Evolutionary conservation across 2,113 vertebrate species (phyloP), one percentile per base, ranked within the genome.

Genomic region (Hypanus sabinus): DNA sequence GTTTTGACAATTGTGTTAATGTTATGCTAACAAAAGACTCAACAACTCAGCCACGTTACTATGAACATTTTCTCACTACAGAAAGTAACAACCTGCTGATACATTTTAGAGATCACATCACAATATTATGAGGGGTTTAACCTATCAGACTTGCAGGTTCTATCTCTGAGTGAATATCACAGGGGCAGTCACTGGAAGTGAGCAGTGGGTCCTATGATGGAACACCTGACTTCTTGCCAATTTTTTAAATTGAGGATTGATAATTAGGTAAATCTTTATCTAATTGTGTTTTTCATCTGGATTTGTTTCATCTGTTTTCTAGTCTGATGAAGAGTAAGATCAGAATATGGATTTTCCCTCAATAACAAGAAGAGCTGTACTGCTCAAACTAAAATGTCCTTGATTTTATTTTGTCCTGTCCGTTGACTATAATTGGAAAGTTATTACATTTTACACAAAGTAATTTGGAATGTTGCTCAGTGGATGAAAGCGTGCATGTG

Each of bases 1-100:
- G 27, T 85, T 83, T 55, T 85, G 10, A 85, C 81, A 57, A 85
- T 85, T 85, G 81, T 57, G 81, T 46, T 85, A 85, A 85, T 57
- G 57, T 85, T 85, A 85, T 57, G 22, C 46, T 57, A 57, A 24
- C 46, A 27, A 85, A 85, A 85, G 81, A 85, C 81, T 85, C 24
- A 24, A 85, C 9, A 27, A 85, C 46, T 85, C 81, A 46, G 57
- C 27, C 10, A 85, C 57, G 38, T 55, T 85, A 27, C 81, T 85
- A 22, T 85, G 46, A 85, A 85, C 81, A 36, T 80, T 38, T 55
- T 57, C 46, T 85, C 81, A 10, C 46, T 85, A 46, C 81, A 57
- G 81, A 55, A 46, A 55, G 46, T 24, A 55, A 57, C 81, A 85
- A 85, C 36, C 46, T 85, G 81, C 81, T 57, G 81, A 38, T 85